Evolutionary conservation across 1,140 invertebrate genomes (phyloP).

Genomic region (Ruditapes philippinarum): DNA sequence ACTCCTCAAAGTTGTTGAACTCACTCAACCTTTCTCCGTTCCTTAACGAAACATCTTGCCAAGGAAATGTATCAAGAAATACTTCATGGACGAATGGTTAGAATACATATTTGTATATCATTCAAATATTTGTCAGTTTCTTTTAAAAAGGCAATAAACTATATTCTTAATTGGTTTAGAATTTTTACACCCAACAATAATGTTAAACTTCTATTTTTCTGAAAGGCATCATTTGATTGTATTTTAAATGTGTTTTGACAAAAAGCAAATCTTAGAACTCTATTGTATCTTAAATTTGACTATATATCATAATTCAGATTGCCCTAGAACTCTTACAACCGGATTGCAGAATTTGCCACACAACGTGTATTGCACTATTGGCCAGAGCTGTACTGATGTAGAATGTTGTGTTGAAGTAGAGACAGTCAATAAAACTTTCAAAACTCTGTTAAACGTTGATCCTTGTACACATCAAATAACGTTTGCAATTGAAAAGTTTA

Average conservation of each 20-base stretch:
- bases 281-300: neutral
- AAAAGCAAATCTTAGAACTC: neutral
- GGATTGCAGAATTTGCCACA: neutral
- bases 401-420: neutral
- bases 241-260: neutral
- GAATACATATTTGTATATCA: too few species aligned
- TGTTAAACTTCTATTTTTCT: neutral
- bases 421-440: neutral
- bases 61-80: neutral
- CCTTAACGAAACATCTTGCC: neutral
- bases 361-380: neutral
- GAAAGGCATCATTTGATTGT: neutral
- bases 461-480: neutral
- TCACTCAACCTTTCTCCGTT: conserved; percentile 7
- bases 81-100: neutral
- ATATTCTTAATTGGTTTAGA: too few species aligned
- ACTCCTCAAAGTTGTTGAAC: neutral
- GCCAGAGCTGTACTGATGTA: neutral
- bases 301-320: neutral
- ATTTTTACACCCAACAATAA: too few species aligned
- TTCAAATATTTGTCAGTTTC: too few species aligned
- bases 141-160: too few species aligned
- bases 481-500: neutral
- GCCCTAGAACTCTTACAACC: neutral
- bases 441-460: neutral